These are phyloP conservation scores for Cardinalis cardinalis DNA, from an alignment of 2,113 vertebrate genomes.

Conservation along the genomic window DNA sequence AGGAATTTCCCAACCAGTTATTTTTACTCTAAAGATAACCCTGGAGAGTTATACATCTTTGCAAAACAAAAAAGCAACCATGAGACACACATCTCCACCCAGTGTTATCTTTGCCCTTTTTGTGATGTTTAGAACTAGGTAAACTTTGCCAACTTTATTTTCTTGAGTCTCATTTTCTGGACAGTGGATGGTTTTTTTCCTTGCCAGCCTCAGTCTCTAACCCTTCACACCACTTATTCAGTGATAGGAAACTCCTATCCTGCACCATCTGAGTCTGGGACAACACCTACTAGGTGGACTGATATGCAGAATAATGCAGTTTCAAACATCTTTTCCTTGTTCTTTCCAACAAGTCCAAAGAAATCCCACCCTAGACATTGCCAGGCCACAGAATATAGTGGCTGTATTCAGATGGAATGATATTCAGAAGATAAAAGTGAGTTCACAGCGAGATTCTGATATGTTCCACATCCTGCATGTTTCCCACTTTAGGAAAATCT, in stretches of 20 bases:
- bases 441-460: background rate
- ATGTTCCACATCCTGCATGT: background rate
- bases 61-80: conserved; percentile 16
- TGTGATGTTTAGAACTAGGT: background rate
- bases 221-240: background rate
- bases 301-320: background rate
- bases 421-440: background rate
- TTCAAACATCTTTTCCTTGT: background rate
- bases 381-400: background rate
- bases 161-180: background rate
- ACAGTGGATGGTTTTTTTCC: background rate
- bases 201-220: background rate
- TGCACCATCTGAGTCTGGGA: background rate
- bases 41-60: background rate
- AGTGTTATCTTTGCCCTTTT: conserved; percentile 11
- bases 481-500: background rate
- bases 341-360: background rate
- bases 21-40: conserved; percentile 36
- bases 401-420: background rate
- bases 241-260: background rate
- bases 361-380: background rate
- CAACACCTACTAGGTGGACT: background rate
- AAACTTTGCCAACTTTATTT: background rate
- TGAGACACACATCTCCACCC: background rate
- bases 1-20: conserved; percentile 44